Base-by-base conservation (phyloP, 2,888 invertebrate species). In the Epiblema foenella region DNA sequence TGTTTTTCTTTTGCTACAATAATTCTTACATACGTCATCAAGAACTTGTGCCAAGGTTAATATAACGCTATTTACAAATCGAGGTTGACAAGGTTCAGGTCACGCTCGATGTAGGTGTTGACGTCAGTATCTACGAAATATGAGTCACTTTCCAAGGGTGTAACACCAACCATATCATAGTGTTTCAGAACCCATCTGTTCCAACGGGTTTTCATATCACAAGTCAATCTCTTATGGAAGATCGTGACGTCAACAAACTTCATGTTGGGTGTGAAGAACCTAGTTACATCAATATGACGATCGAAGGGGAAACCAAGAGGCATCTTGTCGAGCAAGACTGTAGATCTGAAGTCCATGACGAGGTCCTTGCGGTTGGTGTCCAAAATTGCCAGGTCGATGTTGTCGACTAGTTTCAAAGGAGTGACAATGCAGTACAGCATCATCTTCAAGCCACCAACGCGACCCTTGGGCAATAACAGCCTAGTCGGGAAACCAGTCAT, bases 261-360 rank as follows among this genome's bases (percentile, higher is more conserved):
- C 90, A 95, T 95, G 89, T 97, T 97, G 52, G 96, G 94, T 18
- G 95, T 95, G 76, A 93, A 93, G 93, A 95, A 96, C 74, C 89
- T 91, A 62, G 87, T 87, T 58, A 94, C 90, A 57, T 95, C 91
- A 79, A 96, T 94, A 24, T 91, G 89, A 77, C 96, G 95, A 83
- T 97, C 96, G 83, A 97, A 94, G 74, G 97, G 97, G 94, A 95
- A 97, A 67, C 96, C 96, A 79, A 95, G 91, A 58, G 96, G 94
- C 84, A 94, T 94, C 76, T 92, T 94, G 84, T 97, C 96, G 59
- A 95, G 88, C 81, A 91, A 78, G 1, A 87, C 84, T 68, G 89
- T 90, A 18, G 84, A 87, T 74, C 92, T 89, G 82, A 82, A 89
- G 81, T 91, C 91, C 15, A 78, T 69, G n/a, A 85, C 75, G 54